These are phyloP conservation scores for Chitala chitala DNA, from an alignment of 2,113 vertebrate genomes.

Conservation along the genomic window DNA sequence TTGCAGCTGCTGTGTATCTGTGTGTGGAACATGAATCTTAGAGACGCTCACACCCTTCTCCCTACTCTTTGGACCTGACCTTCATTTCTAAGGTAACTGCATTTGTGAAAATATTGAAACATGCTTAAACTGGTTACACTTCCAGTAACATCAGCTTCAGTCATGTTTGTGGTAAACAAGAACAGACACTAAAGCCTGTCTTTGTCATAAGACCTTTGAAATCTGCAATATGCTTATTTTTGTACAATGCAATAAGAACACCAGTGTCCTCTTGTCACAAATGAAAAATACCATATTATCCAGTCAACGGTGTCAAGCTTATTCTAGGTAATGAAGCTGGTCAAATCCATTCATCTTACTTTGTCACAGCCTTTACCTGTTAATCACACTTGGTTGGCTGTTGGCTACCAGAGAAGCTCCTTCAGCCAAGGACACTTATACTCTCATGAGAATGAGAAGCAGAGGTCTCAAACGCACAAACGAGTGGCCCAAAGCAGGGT, in stretches of 20 bases:
- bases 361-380: slow-evolving; percentile 67
- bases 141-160: too few relatives aligned
- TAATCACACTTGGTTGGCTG: slow-evolving; percentile 61
- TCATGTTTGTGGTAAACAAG: too few relatives aligned
- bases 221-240: slow-evolving; percentile 48
- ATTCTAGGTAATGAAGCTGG: slow-evolving; percentile 71
- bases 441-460: slow-evolving; percentile 47
- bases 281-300: slow-evolving; percentile 68
- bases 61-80: too few relatives aligned
- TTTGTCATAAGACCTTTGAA: slow-evolving; percentile 37
- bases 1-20: too few relatives aligned
- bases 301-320: slow-evolving; percentile 59
- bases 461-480: slow-evolving; percentile 39
- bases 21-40: too few relatives aligned
- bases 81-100: too few relatives aligned
- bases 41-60: too few relatives aligned
- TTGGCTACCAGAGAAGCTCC: slow-evolving; percentile 61
- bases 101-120: too few relatives aligned
- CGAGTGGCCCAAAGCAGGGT: slow-evolving; percentile 28
- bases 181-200: too few relatives aligned
- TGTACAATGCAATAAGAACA: slow-evolving; percentile 47
- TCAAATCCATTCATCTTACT: slow-evolving; percentile 71
- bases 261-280: slow-evolving; percentile 54
- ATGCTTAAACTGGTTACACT: too few relatives aligned
- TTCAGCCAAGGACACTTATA: slow-evolving; percentile 67